Evolutionary conservation across 2,113 vertebrate species (phyloP), one percentile per base, ranked within the genome.

Genomic region (Leptobrachium ailaonicum): DNA sequence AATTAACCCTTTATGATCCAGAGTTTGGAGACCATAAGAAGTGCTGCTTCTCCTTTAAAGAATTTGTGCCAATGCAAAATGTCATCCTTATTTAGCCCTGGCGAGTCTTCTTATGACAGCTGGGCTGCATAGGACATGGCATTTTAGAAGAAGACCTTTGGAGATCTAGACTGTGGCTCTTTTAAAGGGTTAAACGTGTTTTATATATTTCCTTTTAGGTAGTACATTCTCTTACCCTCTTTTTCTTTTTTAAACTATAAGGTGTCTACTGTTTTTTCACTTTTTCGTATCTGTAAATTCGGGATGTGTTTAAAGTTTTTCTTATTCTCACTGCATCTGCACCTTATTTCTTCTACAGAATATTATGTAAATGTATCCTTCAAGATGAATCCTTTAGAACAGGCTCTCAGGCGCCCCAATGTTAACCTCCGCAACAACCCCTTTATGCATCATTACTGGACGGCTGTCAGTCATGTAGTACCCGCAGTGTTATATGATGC

Each of bases 371-470:
- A 56, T 90, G 89, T 90, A 85, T 89, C 0, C 90, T 95, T 92
- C 92, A 93, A 88, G 93, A 94, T 75, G 90, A 92, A 96, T 91
- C 95, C 94, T 45, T 94, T 96, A 92, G 94, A 97, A 75, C 91
- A 90, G 92, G 90, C 93, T 84, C 12, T 94, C 90, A 94, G 94
- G 92, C 85, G 87, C 86, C 95, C 96, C 88, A 88, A 85, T 90
- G 0, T 97, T 90, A 95, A 85, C 77, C 53, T 95, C 0, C 86
- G 82, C 84, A 86, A 82, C 92, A 96, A 88, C 87, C 83, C 89
- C 73, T 84, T 98, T 91, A 88, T 92, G 89, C 90, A 84, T 93
- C 92, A 87, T 75, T 96, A 87, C 90, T 91, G 88, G 91, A 90
- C 80, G 73, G 85, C 94, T 83, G 92, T 95, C 88, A 90, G 70